A percentile compares a stretch with the other conserved stretches of the same genome.
phyloP scores from a whole-genome alignment of 2,113 vertebrate species.

The Prunella himalayana region DNA sequence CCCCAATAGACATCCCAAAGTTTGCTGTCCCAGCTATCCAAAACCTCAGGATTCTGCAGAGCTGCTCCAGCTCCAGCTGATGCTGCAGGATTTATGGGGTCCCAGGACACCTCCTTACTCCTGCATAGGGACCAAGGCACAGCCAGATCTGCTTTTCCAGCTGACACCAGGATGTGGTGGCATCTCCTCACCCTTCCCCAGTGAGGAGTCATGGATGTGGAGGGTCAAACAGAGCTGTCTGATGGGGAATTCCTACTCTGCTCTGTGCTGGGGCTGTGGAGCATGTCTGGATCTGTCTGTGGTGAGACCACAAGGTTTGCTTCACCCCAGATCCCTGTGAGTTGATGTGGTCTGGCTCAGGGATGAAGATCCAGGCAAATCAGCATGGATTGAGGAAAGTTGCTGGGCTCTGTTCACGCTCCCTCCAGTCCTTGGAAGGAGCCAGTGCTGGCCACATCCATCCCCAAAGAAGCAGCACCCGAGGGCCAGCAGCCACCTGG shows the following conservation, averaged over 20 bases:
- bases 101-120: not conserved
- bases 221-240: not conserved
- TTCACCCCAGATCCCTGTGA: not conserved
- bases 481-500: not conserved
- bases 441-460: not conserved
- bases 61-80: not conserved
- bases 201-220: accelerated
- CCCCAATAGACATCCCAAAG: not conserved
- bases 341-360: not conserved
- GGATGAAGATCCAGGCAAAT: not conserved
- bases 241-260: not conserved
- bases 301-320: not conserved
- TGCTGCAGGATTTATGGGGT: not conserved
- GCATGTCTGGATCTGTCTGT: not conserved
- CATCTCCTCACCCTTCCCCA: not conserved
- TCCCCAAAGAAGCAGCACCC: not conserved
- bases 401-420: not conserved
- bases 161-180: not conserved
- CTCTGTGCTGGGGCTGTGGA: not conserved
- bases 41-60: not conserved
- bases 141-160: not conserved
- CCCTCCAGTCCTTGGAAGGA: not conserved
- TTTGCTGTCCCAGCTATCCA: not conserved
- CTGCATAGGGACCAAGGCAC: not conserved
- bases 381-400: accelerated